Evolutionary conservation across 2,113 vertebrate species (phyloP), one percentile per base, ranked within the genome.

Genomic region (Phaethon lepturus): DNA sequence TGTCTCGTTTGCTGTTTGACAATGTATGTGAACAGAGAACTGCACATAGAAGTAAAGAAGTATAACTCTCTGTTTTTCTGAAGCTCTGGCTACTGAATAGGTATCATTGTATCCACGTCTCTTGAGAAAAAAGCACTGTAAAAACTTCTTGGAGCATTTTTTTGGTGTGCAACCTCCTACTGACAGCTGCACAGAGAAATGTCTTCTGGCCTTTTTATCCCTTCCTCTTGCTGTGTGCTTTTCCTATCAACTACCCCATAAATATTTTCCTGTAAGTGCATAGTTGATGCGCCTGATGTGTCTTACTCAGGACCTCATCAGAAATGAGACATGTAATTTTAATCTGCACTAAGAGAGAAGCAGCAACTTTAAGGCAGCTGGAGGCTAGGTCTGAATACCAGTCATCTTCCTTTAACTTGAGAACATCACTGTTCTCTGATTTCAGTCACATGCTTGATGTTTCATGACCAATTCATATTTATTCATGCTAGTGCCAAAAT

Each of bases 171-270:
- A 96, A 33, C 60, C 68, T 93, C 93, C 88, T 95, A 60, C 94
- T 92, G 92, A 95, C 97, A 97, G 83, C 97, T 95, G 86, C 63
- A 74, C 75, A 77, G 82, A 92, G 86, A 97, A 92, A 93, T 63
- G 55, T 91, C 82, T 84, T 67, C 68, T 93, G 90, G 72, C 52
- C 13, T 86, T 92, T 93, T 78, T 85, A 92, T 93, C 35, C 60
- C 72, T 94, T 95, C 56, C 56, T 84, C 75, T 93, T 49, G n/a
- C 75, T 71, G 59, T 86, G 52, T 90, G 83, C 67, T 96, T 90
- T 96, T 90, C 64, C 86, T 92, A 77, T 91, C 90, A 74, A 52
- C 64, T 86, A 24, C 33, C 13, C 60, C 69, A 74, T 96, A 96
- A 96, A 94, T 97, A 84, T 78, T 91, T 74, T 47, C 35, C 40